phyloP scores from a whole-genome alignment of 2,797 vertebrate species.

The Pelochelys cantorii region DNA sequence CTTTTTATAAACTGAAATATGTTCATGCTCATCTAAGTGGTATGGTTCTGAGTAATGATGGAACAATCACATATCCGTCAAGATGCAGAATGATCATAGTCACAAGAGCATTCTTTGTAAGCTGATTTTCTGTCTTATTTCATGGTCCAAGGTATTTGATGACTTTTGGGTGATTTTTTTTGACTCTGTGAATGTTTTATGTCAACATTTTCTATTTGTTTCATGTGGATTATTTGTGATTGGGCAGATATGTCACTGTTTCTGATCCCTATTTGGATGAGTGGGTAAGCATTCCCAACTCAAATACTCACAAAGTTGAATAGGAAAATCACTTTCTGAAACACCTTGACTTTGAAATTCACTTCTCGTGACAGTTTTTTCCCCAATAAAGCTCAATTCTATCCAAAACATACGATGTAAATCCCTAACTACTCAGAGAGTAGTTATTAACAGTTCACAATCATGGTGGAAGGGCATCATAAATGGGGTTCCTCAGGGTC shows the following conservation, averaged over 20 bases:
- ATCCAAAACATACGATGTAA: neutral
- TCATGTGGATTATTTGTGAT: constrained; percentile 21
- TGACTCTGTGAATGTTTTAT: neutral
- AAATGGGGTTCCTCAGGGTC: too few relatives aligned
- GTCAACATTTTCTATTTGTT: neutral
- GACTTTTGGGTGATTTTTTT: constrained; percentile 51
- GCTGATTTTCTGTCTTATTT: constrained; percentile 61
- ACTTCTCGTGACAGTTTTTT: neutral
- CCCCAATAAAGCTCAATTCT: neutral
- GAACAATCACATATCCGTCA: constrained; percentile 64
- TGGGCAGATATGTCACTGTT: neutral
- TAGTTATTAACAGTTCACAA: too few relatives aligned
- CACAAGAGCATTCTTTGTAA: constrained; percentile 60
- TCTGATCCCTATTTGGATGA: neutral
- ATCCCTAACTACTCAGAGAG: neutral
- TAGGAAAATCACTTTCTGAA: neutral
- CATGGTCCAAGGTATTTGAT: constrained; percentile 66
- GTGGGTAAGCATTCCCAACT: neutral
- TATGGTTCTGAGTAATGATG: constrained; percentile 9
- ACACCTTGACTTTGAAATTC: constrained; percentile 6
- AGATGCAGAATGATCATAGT: constrained; percentile 52
- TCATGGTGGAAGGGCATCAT: too few relatives aligned
- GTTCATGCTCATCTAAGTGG: constrained; percentile 1
- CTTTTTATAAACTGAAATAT: neutral
- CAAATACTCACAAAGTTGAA: neutral